Base-by-base conservation (phyloP, 2,888 invertebrate genomes). In the Drosophila acutilabella region DNA sequence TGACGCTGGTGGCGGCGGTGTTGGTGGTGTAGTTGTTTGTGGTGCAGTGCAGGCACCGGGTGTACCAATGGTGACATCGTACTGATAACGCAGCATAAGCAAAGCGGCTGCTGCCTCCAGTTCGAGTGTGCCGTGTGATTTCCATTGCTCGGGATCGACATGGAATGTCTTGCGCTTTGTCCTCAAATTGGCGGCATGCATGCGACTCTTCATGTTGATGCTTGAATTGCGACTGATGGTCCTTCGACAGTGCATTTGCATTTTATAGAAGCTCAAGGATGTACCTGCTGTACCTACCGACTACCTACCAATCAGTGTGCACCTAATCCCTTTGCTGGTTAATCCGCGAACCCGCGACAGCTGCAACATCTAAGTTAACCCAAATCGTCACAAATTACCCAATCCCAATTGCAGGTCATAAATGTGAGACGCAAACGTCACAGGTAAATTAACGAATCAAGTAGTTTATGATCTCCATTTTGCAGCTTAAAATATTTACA, bases 21-120 rank as follows among this genome's bases (percentile, higher is more conserved):
- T 44, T 20, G 71, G 10, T 4, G 77, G 65, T 18, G 60, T 44
- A 13, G 71, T 2, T 8, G 42, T 23, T 14, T 48, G 8, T 16
- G 23, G 16, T 44, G 40, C 48, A 16, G 40, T 16, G 33, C 48
- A 41, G 30, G n/a, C 38, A 13, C 5, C 36, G 7, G 40, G 10
- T 2, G 36, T 23, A 10, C 6, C 13, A 8, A 38, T 54, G 0
- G 47, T 58, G 5, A 64, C 33, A 10, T 81, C 70, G 18, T 71
- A 73, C 16, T 84, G 82, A 58, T 78, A 80, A 58, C 89, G 88
- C 2, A 89, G 52, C 85, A 88, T 64, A 1, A 87, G 42, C 20
- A 89, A 38, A 0, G 85, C 89, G 0, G 81, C 58, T 0, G 85
- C 90, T 0, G 90, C 90, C 56, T 89, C 88, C 42, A 84, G 7